A percentile compares a stretch with the other conserved stretches of the same genome.
phyloP scores from a whole-genome alignment of 1,140 invertebrate species.

The Musca domestica region DNA sequence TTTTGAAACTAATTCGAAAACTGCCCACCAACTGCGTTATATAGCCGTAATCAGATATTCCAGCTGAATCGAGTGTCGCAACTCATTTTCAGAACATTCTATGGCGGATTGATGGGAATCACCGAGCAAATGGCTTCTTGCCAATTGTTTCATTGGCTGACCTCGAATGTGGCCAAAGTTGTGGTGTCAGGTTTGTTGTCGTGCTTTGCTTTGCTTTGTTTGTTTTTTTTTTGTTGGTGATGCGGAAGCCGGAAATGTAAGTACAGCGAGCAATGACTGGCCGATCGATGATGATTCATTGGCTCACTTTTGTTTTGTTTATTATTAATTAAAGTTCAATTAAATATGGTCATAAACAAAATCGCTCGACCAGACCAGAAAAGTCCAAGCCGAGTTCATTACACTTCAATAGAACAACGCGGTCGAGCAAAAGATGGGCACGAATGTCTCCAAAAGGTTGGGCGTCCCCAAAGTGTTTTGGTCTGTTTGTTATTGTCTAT shows the following conservation, averaged over 20 bases:
- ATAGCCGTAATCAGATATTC: too few relatives aligned
- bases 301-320: constrained; percentile 1
- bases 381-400: constrained; percentile 16
- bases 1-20: constrained; percentile 10
- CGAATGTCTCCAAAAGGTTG: too few relatives aligned
- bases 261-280: neutral
- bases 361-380: neutral
- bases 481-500: too few relatives aligned
- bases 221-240: neutral
- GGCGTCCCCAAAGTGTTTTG: too few relatives aligned
- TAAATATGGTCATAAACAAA: constrained; percentile 19
- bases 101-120: too few relatives aligned
- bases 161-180: constrained; percentile 15
- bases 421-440: too few relatives aligned
- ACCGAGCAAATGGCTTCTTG: constrained; percentile 10
- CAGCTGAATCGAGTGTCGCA: too few relatives aligned
- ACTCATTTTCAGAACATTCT: too few relatives aligned
- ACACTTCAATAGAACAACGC: constrained; percentile 12
- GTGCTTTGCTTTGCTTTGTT: neutral
- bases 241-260: constrained; percentile 19
- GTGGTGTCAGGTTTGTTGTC: neutral
- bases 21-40: too few relatives aligned
- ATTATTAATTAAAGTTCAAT: constrained; percentile 14
- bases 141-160: constrained; percentile 1
- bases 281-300: too few relatives aligned